These are phyloP conservation scores for Imbricaverruca yamaguchii DNA, from an alignment of 2,888 invertebrate species.

Conservation along the genomic window DNA sequence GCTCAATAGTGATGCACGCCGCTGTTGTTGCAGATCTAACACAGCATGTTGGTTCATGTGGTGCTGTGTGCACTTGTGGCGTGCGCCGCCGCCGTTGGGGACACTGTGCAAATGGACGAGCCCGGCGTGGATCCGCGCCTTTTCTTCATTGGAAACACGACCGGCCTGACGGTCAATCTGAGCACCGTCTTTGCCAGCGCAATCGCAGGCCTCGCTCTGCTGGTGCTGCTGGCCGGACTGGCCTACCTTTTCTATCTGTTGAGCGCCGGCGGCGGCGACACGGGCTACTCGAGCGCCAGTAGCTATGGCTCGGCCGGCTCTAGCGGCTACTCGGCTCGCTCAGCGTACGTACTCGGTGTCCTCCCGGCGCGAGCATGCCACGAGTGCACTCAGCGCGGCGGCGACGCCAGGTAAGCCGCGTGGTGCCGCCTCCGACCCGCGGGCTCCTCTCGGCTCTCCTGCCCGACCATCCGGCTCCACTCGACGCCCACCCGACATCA, in stretches of 20 bases:
- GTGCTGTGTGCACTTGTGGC: conserved; percentile 21
- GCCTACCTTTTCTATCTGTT: conserved; percentile 33
- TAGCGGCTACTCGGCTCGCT: conserved; percentile 26
- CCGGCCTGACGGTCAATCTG: conserved; percentile 6
- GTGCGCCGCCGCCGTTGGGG: background rate
- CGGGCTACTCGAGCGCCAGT: conserved; percentile 26
- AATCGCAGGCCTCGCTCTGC: background rate
- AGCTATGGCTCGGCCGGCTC: conserved; percentile 27
- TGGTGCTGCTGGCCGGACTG: conserved; percentile 31
- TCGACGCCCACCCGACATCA: no score
- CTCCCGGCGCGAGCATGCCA: background rate
- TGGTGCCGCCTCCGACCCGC: background rate
- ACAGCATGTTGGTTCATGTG: conserved; percentile 22
- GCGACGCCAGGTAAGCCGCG: background rate
- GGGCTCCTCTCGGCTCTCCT: background rate
- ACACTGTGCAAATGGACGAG: background rate
- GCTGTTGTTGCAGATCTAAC: conserved; percentile 20
- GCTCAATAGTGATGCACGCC: background rate
- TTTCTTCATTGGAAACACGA: conserved; percentile 23
- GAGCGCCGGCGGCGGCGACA: conserved; percentile 30
- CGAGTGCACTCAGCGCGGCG: background rate
- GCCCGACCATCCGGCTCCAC: no score
- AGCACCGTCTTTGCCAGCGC: background rate
- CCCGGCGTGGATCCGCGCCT: background rate
- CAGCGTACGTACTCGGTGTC: conserved; percentile 21